Evolutionary conservation across 23 tunicate species (phyloP).

Genomic region (Oikopleura dioica): DNA sequence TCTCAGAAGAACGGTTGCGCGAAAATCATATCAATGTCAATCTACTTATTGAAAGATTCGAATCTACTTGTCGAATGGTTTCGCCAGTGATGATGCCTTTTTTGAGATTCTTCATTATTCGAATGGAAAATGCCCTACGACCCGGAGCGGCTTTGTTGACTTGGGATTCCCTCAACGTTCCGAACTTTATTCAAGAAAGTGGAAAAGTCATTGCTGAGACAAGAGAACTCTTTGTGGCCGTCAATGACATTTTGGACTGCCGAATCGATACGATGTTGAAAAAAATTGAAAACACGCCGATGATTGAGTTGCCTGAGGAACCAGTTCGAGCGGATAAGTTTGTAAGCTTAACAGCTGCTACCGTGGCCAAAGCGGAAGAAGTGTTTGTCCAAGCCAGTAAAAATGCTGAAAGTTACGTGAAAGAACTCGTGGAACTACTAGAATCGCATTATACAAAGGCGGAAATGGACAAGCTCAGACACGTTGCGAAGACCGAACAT

Average conservation of each 20-base stretch:
- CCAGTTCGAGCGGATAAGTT: conserved; percentile 65
- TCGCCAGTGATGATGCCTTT: conserved; percentile 45
- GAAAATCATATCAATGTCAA: conserved; percentile 29
- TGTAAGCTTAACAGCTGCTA: conserved; percentile 33
- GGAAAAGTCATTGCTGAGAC: conserved; percentile 36
- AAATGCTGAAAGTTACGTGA: conserved; percentile 51
- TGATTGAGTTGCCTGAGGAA: conserved; percentile 72
- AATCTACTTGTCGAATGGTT: conserved; percentile 25
- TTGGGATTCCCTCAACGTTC: conserved; percentile 86
- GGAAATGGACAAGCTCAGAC: conserved; percentile 39
- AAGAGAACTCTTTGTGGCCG: conserved; percentile 30
- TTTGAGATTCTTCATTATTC: conserved; percentile 39
- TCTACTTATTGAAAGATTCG: conserved; percentile 42
- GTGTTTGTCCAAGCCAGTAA: conserved; percentile 38
- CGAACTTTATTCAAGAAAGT: conserved; percentile 55
- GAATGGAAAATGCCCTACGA: conserved; percentile 53
- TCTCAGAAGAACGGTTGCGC: conserved; percentile 49
- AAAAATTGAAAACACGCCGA: conserved; percentile 54
- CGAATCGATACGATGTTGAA: conserved; percentile 58
- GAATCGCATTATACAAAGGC: conserved; percentile 26
- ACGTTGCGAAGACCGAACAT: conserved; percentile 57
- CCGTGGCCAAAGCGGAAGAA: conserved; percentile 21
- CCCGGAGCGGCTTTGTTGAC: conserved; percentile 59
- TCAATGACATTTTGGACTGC: conserved; percentile 85
- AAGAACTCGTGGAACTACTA: conserved; percentile 59